A percentile compares a stretch with the other conserved stretches of the same genome.
Evolutionary conservation across 2,113 vertebrate species (phyloP).

Genomic region (Thomomys bottae): DNA sequence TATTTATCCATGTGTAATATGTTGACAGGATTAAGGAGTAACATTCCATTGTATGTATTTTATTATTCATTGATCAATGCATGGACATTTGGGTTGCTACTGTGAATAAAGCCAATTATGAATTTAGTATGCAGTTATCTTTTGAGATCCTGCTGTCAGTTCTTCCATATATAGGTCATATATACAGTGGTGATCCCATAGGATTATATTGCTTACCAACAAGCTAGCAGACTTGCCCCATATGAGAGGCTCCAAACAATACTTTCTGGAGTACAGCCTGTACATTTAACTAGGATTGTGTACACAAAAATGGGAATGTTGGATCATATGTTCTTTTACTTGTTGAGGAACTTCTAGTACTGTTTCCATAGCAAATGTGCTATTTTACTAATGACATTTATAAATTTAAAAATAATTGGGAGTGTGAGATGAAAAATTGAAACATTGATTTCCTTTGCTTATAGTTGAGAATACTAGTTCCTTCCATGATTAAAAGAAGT

Average conservation of each 20-base stretch:
- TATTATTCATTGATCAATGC: not conserved
- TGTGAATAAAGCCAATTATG: not conserved
- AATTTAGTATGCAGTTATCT: not conserved
- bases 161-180: not conserved
- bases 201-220: not conserved
- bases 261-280: not conserved
- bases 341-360: not conserved
- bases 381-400: conserved; percentile 3
- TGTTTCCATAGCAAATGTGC: not conserved
- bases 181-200: not conserved
- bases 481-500: not conserved
- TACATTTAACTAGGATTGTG: not conserved
- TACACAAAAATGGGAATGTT: not conserved
- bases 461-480: not conserved
- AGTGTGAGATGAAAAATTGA: not conserved
- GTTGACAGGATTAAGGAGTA: not conserved
- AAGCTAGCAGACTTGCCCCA: too few relatives aligned
- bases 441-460: conserved; percentile 4
- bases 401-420: conserved; percentile 7
- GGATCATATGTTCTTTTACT: not conserved
- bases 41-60: not conserved
- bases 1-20: not conserved
- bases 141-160: not conserved
- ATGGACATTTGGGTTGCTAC: not conserved
- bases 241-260: not conserved